phyloP scores from a whole-genome alignment of 2,113 vertebrate species.

The Malurus elegans region DNA sequence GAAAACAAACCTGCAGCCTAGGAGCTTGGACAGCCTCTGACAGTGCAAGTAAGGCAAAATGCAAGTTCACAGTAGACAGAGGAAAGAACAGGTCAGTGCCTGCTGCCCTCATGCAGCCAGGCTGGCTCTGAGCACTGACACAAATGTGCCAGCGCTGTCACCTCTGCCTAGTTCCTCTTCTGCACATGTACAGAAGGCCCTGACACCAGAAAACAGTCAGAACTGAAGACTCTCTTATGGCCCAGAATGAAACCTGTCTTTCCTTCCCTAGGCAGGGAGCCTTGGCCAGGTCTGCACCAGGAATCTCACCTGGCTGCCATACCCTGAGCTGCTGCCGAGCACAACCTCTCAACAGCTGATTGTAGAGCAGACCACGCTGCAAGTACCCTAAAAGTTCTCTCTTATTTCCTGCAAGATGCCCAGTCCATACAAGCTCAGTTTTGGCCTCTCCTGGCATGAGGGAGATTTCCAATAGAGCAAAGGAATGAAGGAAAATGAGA shows the following conservation, averaged over 20 bases:
- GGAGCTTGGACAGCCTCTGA: not conserved
- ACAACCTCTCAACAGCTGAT: rapidly evolving
- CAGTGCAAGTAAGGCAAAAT: not conserved
- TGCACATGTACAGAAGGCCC: not conserved
- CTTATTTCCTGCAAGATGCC: not conserved
- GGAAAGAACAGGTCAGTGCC: not conserved
- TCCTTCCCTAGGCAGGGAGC: not conserved
- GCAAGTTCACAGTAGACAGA: not conserved
- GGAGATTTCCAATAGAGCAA: not conserved
- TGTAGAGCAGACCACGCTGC: not conserved
- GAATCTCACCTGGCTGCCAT: not conserved
- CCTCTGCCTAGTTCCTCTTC: not conserved
- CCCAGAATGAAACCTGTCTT: not conserved
- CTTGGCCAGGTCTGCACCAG: not conserved
- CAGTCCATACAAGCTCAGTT: not conserved
- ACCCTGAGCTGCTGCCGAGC: not conserved
- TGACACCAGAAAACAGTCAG: not conserved
- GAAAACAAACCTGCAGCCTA: not conserved
- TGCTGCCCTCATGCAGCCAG: not conserved
- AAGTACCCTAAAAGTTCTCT: not conserved
- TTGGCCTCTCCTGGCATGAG: not conserved
- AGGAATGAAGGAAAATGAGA: not conserved
- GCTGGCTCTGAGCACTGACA: not conserved
- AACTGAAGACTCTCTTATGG: not conserved
- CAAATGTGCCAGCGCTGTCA: not conserved